phyloP scores from a whole-genome alignment of 2,888 invertebrate species.

The Allacma fusca region DNA sequence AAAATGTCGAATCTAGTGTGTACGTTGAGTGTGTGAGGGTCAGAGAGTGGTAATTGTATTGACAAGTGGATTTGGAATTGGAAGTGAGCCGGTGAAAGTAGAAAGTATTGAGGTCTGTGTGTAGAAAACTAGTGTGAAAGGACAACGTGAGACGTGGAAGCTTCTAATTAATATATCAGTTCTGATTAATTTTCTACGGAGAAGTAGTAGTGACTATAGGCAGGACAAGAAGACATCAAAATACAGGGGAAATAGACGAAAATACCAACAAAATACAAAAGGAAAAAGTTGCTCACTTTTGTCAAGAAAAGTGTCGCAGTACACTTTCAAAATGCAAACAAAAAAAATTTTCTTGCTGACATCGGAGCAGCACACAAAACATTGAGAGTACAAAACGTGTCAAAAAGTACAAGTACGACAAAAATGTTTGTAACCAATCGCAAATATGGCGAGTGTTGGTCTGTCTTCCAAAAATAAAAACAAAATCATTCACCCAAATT shows the following conservation, averaged over 20 bases:
- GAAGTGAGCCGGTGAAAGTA: no score
- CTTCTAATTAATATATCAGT: not conserved
- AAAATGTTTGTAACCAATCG: not conserved
- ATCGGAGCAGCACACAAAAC: slow-evolving; percentile 4
- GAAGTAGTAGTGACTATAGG: not conserved
- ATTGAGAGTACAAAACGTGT: not conserved
- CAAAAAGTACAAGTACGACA: slow-evolving; percentile 11
- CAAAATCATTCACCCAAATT: not conserved
- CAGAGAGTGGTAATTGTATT: no score
- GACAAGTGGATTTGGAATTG: no score
- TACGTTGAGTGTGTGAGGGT: no score
- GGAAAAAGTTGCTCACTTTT: not conserved
- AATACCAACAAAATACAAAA: not conserved
- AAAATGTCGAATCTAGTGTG: no score
- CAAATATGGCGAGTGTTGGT: not conserved
- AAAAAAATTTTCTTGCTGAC: not conserved
- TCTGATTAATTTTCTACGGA: not conserved
- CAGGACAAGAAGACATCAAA: slow-evolving; percentile 9
- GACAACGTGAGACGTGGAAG: not conserved
- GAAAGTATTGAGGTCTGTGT: no score
- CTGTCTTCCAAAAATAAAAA: not conserved
- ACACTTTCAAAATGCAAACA: slow-evolving; percentile 3
- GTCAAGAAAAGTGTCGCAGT: not conserved
- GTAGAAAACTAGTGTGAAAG: no score
- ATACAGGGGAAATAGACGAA: not conserved